These are phyloP conservation scores for Scleropages formosus DNA, from an alignment of 2,797 vertebrate genomes.

Conservation along the genomic window DNA sequence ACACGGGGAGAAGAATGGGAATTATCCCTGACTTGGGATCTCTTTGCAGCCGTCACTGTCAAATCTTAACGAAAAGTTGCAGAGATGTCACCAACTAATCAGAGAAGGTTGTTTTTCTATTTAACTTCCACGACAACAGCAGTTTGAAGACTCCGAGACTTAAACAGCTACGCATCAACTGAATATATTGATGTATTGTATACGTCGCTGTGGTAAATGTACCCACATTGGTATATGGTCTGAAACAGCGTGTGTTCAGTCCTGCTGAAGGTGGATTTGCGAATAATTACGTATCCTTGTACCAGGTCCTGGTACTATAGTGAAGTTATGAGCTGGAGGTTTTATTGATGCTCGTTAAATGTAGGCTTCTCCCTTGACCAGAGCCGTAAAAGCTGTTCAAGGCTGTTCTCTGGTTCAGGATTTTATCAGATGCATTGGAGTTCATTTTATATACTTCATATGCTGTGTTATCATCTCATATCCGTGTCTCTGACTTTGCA, in stretches of 20 bases:
- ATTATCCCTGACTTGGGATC: neutral
- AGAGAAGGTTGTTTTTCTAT: neutral
- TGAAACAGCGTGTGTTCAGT: no score
- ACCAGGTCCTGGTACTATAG: no score
- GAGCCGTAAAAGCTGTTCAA: neutral
- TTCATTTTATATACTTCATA: neutral
- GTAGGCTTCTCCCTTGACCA: neutral
- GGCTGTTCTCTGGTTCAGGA: neutral
- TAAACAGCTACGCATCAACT: neutral
- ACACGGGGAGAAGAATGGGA: neutral
- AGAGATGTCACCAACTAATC: no score
- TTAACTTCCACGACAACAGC: neutral
- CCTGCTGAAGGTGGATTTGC: no score
- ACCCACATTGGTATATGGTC: neutral
- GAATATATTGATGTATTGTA: neutral
- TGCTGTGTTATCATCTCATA: neutral
- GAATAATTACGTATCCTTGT: conserved; percentile 8
- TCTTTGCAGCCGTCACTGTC: neutral
- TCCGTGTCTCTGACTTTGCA: neutral
- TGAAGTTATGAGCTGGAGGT: neutral
- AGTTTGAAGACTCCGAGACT: neutral
- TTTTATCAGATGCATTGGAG: neutral
- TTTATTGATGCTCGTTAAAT: neutral
- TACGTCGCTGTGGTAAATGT: neutral
- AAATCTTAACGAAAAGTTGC: no score